Conservation (phyloP, 2,113 vertebrate species). For the Larimichthys polyactis region DNA sequence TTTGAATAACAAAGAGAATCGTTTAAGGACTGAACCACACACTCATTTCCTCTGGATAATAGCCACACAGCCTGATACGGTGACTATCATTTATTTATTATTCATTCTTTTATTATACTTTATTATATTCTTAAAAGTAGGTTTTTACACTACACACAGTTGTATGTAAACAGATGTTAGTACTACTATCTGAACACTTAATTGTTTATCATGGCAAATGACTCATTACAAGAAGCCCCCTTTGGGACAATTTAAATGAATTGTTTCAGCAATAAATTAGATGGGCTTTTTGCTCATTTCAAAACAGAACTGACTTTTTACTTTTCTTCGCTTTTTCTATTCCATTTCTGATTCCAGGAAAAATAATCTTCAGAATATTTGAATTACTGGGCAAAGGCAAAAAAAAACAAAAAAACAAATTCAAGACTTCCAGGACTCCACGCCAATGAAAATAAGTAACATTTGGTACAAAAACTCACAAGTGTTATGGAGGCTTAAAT, state of each 20-base stretch:
- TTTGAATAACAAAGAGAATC: conserved; percentile 80
- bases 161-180: conserved; percentile 8
- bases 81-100: conserved; percentile 53
- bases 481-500: conserved; percentile 75
- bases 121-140: conserved; percentile 39
- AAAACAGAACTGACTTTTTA: conserved; percentile 26
- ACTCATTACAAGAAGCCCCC: background rate
- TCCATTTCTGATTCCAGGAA: conserved; percentile 51
- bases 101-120: conserved; percentile 6
- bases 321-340: conserved; percentile 23
- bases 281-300: conserved; percentile 31
- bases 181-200: conserved; percentile 7
- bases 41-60: conserved; percentile 67
- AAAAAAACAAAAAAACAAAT: conserved; percentile 46
- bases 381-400: conserved; percentile 62
- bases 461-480: conserved; percentile 75
- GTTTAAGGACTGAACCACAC: conserved; percentile 68
- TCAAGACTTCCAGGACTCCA: conserved; percentile 54
- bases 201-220: conserved; percentile 13
- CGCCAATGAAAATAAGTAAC: conserved; percentile 73
- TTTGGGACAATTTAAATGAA: conserved; percentile 30
- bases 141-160: background rate
- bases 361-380: conserved; percentile 67
- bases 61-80: conserved; percentile 48
- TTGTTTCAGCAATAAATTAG: conserved; percentile 21